Percentiles rank a stretch among this genome's conserved stretches.
These are phyloP conservation scores for Cotesia glomerata DNA, from an alignment of 1,140 invertebrate species.

Conservation along the genomic window DNA sequence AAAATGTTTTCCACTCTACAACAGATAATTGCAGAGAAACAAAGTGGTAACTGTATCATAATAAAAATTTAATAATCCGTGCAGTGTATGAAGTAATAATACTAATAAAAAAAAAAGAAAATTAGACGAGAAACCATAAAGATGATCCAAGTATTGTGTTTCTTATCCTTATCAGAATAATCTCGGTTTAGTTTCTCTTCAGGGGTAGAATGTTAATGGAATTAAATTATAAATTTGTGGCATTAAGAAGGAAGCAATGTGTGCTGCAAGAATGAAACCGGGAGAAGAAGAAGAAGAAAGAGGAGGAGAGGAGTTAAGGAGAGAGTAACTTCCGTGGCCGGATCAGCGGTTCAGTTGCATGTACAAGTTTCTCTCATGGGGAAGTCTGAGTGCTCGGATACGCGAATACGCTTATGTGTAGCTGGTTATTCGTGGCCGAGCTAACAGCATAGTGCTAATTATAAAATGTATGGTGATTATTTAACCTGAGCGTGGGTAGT, in stretches of 20 bases:
- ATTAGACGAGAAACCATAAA: no score
- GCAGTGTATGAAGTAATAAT: no score
- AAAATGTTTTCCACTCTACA: no score
- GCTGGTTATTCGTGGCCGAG: constrained; percentile 18
- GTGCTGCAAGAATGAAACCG: neutral
- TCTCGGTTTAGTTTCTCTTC: no score
- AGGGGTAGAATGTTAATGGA: constrained; percentile 29
- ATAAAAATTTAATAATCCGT: no score
- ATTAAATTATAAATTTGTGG: constrained; percentile 34
- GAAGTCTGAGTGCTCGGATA: neutral
- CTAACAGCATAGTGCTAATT: constrained; percentile 32
- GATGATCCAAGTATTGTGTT: no score
- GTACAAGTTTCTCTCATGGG: constrained; percentile 12
- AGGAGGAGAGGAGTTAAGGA: neutral
- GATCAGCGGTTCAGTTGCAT: constrained; percentile 6
- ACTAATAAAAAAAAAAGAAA: no score
- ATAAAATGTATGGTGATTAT: constrained; percentile 39
- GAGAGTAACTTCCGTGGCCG: neutral
- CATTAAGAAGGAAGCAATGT: neutral
- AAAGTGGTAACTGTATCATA: no score
- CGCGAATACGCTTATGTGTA: neutral
- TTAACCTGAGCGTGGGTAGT: constrained; percentile 23
- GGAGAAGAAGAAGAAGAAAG: neutral
- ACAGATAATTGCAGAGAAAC: no score
- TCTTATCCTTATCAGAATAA: no score